phyloP scores from a whole-genome alignment of 2,797 vertebrate genomes.

The Chelon auratus region DNA sequence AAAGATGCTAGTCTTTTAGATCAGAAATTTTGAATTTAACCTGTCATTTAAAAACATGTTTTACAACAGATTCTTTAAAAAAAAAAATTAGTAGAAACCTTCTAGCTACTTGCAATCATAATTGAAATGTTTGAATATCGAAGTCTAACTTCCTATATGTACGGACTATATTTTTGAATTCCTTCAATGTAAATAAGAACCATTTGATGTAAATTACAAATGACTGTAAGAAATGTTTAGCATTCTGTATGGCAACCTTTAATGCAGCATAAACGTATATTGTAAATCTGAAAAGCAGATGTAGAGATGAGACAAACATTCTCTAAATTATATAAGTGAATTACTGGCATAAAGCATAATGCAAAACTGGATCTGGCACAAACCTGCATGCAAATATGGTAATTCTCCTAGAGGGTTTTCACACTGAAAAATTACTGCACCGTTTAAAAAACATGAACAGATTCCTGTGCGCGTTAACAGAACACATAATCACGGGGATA shows the following conservation, averaged over 20 bases:
- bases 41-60: background rate
- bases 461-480: conserved; percentile 51
- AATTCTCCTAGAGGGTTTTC: conserved; percentile 32
- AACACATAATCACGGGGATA: conserved; percentile 30
- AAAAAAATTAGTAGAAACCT: too few relatives aligned
- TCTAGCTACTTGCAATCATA: too few relatives aligned
- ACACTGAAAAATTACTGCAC: conserved; percentile 56
- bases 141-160: too few relatives aligned
- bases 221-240: background rate
- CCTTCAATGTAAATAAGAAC: background rate
- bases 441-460: conserved; percentile 52
- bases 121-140: too few relatives aligned
- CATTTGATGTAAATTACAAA: conserved; percentile 20
- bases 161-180: background rate
- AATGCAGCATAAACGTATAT: conserved; percentile 49
- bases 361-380: conserved; percentile 87
- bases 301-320: conserved; percentile 36
- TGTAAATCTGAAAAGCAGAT: conserved; percentile 31
- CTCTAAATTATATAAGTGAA: conserved; percentile 58
- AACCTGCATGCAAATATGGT: conserved; percentile 77
- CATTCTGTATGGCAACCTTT: conserved; percentile 48
- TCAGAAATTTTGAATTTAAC: background rate
- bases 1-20: background rate
- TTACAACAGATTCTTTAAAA: too few relatives aligned
- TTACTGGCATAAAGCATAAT: conserved; percentile 67